Conservation (phyloP, 2,888 invertebrate genomes). For the Hecatera dysodea region DNA sequence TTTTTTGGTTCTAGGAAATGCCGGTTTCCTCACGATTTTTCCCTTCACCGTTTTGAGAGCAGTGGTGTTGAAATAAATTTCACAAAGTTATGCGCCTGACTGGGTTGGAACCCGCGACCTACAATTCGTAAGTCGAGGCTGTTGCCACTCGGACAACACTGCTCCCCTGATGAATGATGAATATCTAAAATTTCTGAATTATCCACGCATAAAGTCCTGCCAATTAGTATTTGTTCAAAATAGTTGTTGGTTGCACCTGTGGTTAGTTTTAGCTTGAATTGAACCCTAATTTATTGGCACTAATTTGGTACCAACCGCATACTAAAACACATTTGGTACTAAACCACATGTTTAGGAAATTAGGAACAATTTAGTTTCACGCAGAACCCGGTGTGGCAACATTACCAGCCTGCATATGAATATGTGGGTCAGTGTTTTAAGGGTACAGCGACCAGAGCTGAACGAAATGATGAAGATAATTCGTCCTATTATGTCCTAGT, state of each 20-base stretch:
- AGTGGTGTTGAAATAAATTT: too few species aligned
- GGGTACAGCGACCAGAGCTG: neutral
- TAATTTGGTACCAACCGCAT: conserved; percentile 44
- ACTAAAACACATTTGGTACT: too few species aligned
- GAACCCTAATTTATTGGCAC: conserved; percentile 36
- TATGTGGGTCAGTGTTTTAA: neutral
- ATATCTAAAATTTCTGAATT: neutral
- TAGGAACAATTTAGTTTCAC: conserved; percentile 34
- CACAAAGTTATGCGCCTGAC: too few species aligned
- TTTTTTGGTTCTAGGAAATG: too few species aligned
- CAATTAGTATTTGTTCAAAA: neutral
- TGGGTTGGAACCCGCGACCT: too few species aligned
- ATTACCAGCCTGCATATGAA: neutral
- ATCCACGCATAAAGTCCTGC: neutral
- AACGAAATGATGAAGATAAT: neutral
- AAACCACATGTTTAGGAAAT: conserved; percentile 42
- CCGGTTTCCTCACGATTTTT: too few species aligned
- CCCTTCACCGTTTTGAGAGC: too few species aligned
- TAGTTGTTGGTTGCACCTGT: conserved; percentile 16
- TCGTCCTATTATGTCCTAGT: too few species aligned
- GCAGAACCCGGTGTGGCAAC: conserved; percentile 1
- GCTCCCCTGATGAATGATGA: too few species aligned
- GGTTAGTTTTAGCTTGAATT: conserved; percentile 33
- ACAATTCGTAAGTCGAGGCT: too few species aligned
- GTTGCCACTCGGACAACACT: too few species aligned